Conservation (phyloP, 2,797 vertebrate genomes). For the Scolopax rusticola region DNA sequence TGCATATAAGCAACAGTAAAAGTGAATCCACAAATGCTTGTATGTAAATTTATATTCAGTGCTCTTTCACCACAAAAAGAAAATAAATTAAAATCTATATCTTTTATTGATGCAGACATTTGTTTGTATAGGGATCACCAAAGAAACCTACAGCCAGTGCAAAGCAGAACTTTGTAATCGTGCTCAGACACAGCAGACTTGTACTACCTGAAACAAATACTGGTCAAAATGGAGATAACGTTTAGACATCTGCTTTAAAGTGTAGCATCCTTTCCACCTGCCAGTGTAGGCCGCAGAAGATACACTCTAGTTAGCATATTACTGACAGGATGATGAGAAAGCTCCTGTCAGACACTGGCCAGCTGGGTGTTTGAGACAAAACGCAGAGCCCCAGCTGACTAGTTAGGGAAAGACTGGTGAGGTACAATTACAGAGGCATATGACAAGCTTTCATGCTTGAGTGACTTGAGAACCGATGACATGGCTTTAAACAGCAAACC, state of each 20-base stretch:
- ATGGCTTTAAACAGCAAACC: slow-evolving; percentile 88
- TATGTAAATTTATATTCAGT: neutral
- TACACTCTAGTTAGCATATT: slow-evolving; percentile 94
- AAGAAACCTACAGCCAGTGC: neutral
- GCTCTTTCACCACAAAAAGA: neutral
- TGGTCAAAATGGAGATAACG: slow-evolving; percentile 36
- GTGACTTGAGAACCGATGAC: slow-evolving; percentile 85
- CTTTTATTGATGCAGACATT: neutral
- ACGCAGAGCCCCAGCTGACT: slow-evolving; percentile 91
- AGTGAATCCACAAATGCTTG: neutral
- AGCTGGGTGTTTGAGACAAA: slow-evolving; percentile 80
- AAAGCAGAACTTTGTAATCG: slow-evolving; percentile 5
- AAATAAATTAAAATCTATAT: neutral
- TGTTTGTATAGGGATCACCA: neutral
- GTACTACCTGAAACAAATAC: slow-evolving; percentile 40
- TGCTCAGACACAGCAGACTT: neutral
- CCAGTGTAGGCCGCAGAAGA: slow-evolving; percentile 84
- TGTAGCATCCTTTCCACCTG: slow-evolving; percentile 78
- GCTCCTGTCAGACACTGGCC: slow-evolving; percentile 91
- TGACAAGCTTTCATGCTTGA: slow-evolving; percentile 95
- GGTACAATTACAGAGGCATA: slow-evolving; percentile 92
- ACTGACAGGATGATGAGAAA: slow-evolving; percentile 95
- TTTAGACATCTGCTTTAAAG: slow-evolving; percentile 72
- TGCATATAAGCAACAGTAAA: neutral
- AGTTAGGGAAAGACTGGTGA: slow-evolving; percentile 92